Evolutionary conservation across 2,888 invertebrate genomes (phyloP), one percentile per base, ranked within the genome.

Genomic region (Polymixis lichenea): DNA sequence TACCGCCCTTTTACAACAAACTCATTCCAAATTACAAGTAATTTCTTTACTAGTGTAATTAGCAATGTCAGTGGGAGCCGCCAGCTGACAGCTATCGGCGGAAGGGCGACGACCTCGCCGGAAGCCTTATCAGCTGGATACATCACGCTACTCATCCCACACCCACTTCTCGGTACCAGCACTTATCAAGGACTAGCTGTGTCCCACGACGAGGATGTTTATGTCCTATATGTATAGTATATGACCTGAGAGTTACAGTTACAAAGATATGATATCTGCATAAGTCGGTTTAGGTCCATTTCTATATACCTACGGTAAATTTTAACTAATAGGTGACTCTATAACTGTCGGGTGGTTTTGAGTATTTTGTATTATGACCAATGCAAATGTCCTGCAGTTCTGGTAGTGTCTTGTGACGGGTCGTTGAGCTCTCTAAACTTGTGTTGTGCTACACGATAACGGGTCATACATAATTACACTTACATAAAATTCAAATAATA

Each of bases 61-160:
- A 25, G 72, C 83, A 80, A 84, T 84, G 75, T 75, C 82, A 83
- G 71, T 72, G 61, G 67, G 68, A 70, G 75, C 80, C 38, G 56
- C 87, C 93, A 93, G 94, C 95, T 93, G 95, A 94, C 91, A 87
- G 92, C 90, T 94, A 94, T 90, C 88, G 88, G 88, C 93, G 95
- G 96, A 95, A 95, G 96, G 94, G 92, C 94, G 89, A 90, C 92
- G 92, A 94, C 95, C 95, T 90, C 93, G 87, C 94, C 94, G 95
- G 95, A 95, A 92, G 92, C 89, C 88, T 91, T 95, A 95, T 91
- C 93, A 87, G 82, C 72, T 80, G 87, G 88, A 89, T 88, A 84
- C 87, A 88, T 86, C 82, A 75, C 77, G 67, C 83, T 83, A 72
- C 87, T 78, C 85, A 83, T 87, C 83, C 90, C 90, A 90, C 89